Conservation (phyloP, 2,888 invertebrate species). For the Meiosimyza decipiens region DNA sequence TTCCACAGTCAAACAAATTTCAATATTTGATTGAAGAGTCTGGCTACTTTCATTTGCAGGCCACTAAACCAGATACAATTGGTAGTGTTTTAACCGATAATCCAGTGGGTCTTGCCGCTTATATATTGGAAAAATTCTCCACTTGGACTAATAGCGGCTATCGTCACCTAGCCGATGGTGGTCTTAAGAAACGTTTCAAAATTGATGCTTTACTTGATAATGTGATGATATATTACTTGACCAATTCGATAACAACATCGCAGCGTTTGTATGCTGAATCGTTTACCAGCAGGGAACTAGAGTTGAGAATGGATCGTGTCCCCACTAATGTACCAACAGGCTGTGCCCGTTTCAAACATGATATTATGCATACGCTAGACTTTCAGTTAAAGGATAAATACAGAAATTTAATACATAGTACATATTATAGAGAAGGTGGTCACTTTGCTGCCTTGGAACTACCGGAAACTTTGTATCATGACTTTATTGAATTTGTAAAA, state of each 20-base stretch:
- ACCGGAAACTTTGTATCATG: constrained; percentile 77
- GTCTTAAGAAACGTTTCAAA: constrained; percentile 70
- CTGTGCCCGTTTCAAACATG: constrained; percentile 80
- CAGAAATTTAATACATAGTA: constrained; percentile 76
- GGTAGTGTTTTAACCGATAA: constrained; percentile 68
- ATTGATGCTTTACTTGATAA: constrained; percentile 74
- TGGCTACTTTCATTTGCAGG: constrained; percentile 82
- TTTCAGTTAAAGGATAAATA: constrained; percentile 72
- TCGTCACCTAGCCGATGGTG: constrained; percentile 72
- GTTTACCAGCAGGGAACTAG: constrained; percentile 53
- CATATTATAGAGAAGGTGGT: constrained; percentile 77
- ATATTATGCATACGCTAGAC: constrained; percentile 73
- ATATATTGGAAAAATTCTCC: constrained; percentile 89
- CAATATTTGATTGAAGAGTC: constrained; percentile 64
- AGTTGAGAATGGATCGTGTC: constrained; percentile 66
- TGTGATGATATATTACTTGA: constrained; percentile 83
- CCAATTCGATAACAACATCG: constrained; percentile 77
- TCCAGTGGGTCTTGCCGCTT: constrained; percentile 88
- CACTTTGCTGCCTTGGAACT: constrained; percentile 89
- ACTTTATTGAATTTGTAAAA: constrained; percentile 74
- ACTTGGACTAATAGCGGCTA: constrained; percentile 73
- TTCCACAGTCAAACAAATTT: constrained; percentile 63
- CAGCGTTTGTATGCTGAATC: constrained; percentile 77
- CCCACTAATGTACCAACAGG: constrained; percentile 78
- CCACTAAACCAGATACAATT: constrained; percentile 89